Evolutionary conservation across 1,140 invertebrate species (phyloP).

Genomic region (Drosophila ercepeae): DNA sequence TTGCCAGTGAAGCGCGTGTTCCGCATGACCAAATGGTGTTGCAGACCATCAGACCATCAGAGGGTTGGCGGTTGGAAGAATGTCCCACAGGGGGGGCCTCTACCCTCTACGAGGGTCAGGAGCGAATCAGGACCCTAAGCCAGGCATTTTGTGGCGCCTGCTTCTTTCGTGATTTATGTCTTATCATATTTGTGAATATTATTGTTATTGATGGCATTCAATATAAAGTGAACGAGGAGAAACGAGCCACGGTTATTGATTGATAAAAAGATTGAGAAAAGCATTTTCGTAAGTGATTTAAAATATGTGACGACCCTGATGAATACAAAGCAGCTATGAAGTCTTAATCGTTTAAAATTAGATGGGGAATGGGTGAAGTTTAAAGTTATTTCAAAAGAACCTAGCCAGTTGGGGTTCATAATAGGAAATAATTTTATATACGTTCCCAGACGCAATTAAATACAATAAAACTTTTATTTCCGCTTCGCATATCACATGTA

Average conservation of each 20-base stretch:
- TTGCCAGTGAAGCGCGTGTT: slow-evolving; percentile 53
- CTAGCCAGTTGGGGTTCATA: no score
- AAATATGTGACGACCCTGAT: slow-evolving; percentile 38
- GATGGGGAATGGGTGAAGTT: slow-evolving; percentile 8
- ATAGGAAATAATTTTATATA: no score
- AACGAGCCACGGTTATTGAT: slow-evolving; percentile 45
- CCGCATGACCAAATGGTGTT: slow-evolving; percentile 64
- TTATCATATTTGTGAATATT: slow-evolving; percentile 82
- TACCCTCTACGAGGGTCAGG: no score
- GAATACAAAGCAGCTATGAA: slow-evolving; percentile 17
- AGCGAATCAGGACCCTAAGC: slow-evolving; percentile 28
- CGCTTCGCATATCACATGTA: not conserved
- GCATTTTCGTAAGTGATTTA: slow-evolving; percentile 70
- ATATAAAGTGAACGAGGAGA: slow-evolving; percentile 52
- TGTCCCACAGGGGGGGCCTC: not conserved
- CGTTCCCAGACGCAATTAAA: not conserved
- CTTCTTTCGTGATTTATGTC: slow-evolving; percentile 78
- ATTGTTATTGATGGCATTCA: slow-evolving; percentile 81
- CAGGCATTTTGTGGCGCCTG: slow-evolving; percentile 70
- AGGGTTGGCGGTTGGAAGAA: not conserved
- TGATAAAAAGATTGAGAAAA: slow-evolving; percentile 67
- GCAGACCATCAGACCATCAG: slow-evolving; percentile 15
- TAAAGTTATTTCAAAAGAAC: no score
- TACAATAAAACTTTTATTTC: not conserved
- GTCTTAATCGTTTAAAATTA: not conserved